phyloP scores from a whole-genome alignment of 2,113 vertebrate species.

The Platichthys flesus region DNA sequence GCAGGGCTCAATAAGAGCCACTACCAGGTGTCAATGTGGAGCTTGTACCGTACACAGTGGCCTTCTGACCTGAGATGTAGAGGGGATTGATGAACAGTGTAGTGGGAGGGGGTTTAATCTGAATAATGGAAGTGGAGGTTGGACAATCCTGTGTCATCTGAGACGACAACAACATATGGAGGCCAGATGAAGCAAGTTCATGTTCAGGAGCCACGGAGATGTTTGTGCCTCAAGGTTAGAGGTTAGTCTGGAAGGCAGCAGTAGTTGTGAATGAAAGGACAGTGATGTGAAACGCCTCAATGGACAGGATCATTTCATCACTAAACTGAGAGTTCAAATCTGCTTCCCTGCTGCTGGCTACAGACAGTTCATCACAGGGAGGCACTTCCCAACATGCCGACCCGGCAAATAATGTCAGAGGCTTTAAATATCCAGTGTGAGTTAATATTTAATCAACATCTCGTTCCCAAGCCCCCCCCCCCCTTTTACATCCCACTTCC shows the following conservation, averaged over 20 bases:
- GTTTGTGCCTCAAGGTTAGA: conserved; percentile 2
- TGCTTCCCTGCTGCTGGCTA: conserved; percentile 15
- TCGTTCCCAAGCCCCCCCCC: conserved; percentile 46
- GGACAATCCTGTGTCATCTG: no score
- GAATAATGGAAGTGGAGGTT: no score
- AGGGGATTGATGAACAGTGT: not conserved
- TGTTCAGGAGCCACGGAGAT: not conserved
- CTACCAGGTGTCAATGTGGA: conserved; percentile 11
- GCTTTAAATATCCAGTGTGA: conserved; percentile 70
- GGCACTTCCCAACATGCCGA: conserved; percentile 41
- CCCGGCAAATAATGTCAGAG: conserved; percentile 60
- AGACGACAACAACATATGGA: conserved; percentile 2
- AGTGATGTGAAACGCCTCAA: not conserved
- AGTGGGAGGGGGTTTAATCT: conserved; percentile 10
- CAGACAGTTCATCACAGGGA: conserved; percentile 17
- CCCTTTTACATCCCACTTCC: conserved; percentile 29
- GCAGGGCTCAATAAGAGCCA: conserved; percentile 3
- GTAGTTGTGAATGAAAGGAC: conserved; percentile 20
- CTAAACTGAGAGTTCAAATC: not conserved
- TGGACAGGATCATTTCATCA: not conserved
- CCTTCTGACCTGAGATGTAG: conserved; percentile 17
- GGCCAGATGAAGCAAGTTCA: conserved; percentile 4
- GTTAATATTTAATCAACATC: conserved; percentile 78
- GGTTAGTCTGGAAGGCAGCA: not conserved
- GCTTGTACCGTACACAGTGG: not conserved